phyloP scores from a whole-genome alignment of 2,888 invertebrate genomes.

The Epinotia nisella region DNA sequence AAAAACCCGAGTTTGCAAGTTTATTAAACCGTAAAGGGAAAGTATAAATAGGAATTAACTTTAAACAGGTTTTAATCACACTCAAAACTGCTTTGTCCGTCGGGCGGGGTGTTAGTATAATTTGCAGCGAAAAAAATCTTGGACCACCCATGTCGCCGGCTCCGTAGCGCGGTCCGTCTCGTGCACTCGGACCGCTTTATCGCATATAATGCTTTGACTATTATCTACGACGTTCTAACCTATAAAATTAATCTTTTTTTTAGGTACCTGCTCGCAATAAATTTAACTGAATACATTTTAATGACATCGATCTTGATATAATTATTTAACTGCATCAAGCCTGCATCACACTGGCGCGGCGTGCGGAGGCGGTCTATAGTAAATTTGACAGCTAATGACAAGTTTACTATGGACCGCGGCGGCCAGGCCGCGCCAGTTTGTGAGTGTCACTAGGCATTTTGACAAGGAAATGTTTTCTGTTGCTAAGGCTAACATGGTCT shows the following conservation, averaged over 20 bases:
- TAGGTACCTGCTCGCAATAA: background rate
- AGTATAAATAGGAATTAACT: slow-evolving; percentile 7
- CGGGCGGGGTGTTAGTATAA: slow-evolving; percentile 58
- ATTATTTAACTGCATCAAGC: too few relatives aligned
- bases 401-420: too few relatives aligned
- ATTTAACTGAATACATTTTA: background rate
- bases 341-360: too few relatives aligned
- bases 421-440: too few relatives aligned
- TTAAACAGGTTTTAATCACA: slow-evolving; percentile 46
- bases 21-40: background rate
- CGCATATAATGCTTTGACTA: slow-evolving; percentile 28
- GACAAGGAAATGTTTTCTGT: too few relatives aligned
- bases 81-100: slow-evolving; percentile 48
- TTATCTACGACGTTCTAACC: slow-evolving; percentile 24
- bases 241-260: slow-evolving; percentile 5
- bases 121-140: slow-evolving; percentile 69
- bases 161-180: slow-evolving; percentile 55
- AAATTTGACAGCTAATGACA: too few relatives aligned
- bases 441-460: too few relatives aligned
- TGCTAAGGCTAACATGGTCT: background rate
- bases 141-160: slow-evolving; percentile 77
- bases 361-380: too few relatives aligned
- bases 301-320: background rate
- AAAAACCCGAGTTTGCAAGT: background rate
- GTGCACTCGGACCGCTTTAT: slow-evolving; percentile 49